Evolutionary conservation across 2,113 vertebrate genomes (phyloP).

Genomic region (Vulpes vulpes): DNA sequence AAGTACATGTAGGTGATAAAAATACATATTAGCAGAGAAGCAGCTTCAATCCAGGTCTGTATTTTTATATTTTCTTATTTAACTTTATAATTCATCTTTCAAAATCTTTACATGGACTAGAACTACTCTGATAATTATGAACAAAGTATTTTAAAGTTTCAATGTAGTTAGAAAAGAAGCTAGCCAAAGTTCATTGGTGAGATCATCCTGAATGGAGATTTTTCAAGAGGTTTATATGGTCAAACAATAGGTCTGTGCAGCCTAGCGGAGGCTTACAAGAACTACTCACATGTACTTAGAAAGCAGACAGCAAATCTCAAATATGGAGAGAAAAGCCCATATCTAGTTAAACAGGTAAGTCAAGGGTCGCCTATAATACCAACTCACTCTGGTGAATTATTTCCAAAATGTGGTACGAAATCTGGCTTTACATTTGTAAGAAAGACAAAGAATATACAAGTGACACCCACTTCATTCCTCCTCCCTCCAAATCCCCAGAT

Average conservation of each 20-base stretch:
- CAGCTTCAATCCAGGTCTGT: neutral
- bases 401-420: neutral
- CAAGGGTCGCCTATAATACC: neutral
- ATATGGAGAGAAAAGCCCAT: fast-evolving
- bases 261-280: neutral
- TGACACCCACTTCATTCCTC: fast-evolving
- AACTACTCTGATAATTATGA: neutral
- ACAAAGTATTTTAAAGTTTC: neutral
- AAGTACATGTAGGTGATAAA: neutral
- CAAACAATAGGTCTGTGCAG: neutral
- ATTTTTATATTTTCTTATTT: neutral
- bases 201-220: neutral
- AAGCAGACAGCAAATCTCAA: neutral
- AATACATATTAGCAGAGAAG: neutral
- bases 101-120: neutral
- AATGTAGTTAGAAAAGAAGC: neutral
- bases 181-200: neutral
- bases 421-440: neutral
- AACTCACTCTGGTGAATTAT: neutral
- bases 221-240: neutral
- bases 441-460: neutral
- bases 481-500: neutral
- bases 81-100: neutral
- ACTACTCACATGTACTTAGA: neutral
- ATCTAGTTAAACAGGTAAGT: neutral